Base-by-base conservation (phyloP, 2,113 vertebrate species). In the Bungarus multicinctus region DNA sequence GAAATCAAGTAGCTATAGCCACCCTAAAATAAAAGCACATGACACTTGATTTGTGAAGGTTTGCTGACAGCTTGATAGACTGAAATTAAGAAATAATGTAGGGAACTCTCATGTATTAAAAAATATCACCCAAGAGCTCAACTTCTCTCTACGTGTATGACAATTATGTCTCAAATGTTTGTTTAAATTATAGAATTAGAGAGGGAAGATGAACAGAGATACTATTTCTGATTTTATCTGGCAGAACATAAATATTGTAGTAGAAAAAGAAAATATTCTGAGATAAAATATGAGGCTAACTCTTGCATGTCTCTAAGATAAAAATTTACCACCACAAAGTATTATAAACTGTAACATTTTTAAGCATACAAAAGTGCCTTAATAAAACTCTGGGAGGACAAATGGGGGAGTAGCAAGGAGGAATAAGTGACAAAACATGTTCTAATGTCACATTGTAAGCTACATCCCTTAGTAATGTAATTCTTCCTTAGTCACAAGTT, bases 61-160 rank as follows among this genome's bases (percentile, higher is more conserved):
- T 97, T 95, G 94, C 96, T 95, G 96, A 94, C 95, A 95, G 94
- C 86, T 95, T 97, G 96, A 95, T 94, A 95, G 94, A 94, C 93
- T 93, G 95, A 95, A 97, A 97, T 85, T 25, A 93, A 92, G 94
- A 96, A 95, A 97, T 97, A 96, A 97, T 95, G 94, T 95, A 97
- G 95, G 94, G 95, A 97, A 95, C 94, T 95, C 96, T 97, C 96
- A 95, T 97, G 95, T 95, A 96, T 96, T 97, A 97, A 97, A 97
- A 96, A 97, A 96, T 95, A 96, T 94, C 96, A 95, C 27, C 95
- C 95, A 91, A 95, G 96, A 94, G 74, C 18, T 81, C 34, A 81
- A 81, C 74, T 10, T 81, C 34, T 81, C 34, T 81, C 74, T 81
- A 34, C 34, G 94, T 94, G 1, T 53, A 58, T 74, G 34, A 14